A percentile compares a stretch with the other conserved stretches of the same genome.
These are phyloP conservation scores for Sycobia sp. DNA, from an alignment of 1,140 invertebrate species.

Conservation along the genomic window DNA sequence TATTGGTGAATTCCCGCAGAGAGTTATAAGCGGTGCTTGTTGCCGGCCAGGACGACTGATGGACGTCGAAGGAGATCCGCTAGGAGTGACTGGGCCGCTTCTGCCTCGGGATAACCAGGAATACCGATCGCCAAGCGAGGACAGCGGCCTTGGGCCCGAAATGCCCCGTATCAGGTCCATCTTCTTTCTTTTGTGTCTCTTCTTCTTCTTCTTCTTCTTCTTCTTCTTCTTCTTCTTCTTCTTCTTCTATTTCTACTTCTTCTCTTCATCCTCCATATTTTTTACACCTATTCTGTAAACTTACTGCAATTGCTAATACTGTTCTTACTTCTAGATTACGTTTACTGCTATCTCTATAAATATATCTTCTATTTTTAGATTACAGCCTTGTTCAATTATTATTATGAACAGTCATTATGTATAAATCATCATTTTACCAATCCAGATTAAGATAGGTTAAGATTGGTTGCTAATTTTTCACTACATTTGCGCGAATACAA, in stretches of 20 bases:
- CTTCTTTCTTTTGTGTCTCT: conserved; percentile 4
- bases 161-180: conserved; percentile 67
- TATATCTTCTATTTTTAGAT: too few relatives aligned
- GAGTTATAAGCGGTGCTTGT: conserved; percentile 47
- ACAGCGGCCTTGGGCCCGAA: conserved; percentile 80
- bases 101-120: conserved; percentile 62
- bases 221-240: not conserved
- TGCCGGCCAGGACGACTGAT: conserved; percentile 62
- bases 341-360: too few relatives aligned
- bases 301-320: too few relatives aligned
- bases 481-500: too few relatives aligned
- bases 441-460: too few relatives aligned
- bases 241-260: too few relatives aligned
- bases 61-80: conserved; percentile 66
- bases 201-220: conserved; percentile 14
- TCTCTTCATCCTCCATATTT: too few relatives aligned
- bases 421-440: too few relatives aligned
- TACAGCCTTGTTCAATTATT: too few relatives aligned
- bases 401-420: too few relatives aligned
- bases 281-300: not conserved
- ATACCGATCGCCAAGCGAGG: conserved; percentile 80
- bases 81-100: conserved; percentile 59
- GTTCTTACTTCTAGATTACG: too few relatives aligned
- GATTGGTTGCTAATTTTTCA: too few relatives aligned
- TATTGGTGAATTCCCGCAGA: conserved; percentile 54